Percentiles rank a stretch among this genome's conserved stretches.
These are phyloP conservation scores for Melinaea marsaeus DNA, from an alignment of 2,888 invertebrate species.

Conservation along the genomic window DNA sequence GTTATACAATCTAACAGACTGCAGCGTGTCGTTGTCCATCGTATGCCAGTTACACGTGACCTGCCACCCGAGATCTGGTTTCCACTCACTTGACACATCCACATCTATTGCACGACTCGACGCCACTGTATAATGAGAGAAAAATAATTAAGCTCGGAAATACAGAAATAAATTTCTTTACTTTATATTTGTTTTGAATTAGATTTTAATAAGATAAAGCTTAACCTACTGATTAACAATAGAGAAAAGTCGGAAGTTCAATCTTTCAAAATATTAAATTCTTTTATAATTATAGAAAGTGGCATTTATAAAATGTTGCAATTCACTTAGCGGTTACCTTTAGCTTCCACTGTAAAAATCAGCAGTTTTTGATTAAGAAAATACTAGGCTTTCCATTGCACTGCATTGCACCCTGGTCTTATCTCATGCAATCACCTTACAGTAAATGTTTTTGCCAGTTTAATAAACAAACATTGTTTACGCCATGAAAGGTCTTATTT, in stretches of 20 bases:
- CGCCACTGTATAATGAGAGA: slow-evolving; percentile 34
- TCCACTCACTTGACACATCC: slow-evolving; percentile 50
- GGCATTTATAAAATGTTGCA: no score
- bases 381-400: slow-evolving; percentile 8
- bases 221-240: no score
- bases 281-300: no score
- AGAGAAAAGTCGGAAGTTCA: no score
- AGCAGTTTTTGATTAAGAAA: neutral
- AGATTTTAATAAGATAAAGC: no score
- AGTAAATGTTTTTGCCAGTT: slow-evolving; percentile 16
- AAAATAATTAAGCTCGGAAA: neutral
- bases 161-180: no score
- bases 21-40: slow-evolving; percentile 49
- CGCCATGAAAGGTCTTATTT: slow-evolving; percentile 34
- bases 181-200: no score
- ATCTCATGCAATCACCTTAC: slow-evolving; percentile 25
- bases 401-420: slow-evolving; percentile 14
- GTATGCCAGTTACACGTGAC: slow-evolving; percentile 56
- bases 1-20: slow-evolving; percentile 53
- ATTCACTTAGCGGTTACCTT: no score
- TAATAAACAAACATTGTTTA: slow-evolving; percentile 26
- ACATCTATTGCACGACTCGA: slow-evolving; percentile 42
- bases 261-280: no score
- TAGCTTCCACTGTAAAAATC: no score
- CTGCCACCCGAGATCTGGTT: slow-evolving; percentile 53